Percentiles rank a stretch among this genome's conserved stretches.
Evolutionary conservation across 2,888 invertebrate genomes (phyloP).

Genomic region (Stomorhina lunata): DNA sequence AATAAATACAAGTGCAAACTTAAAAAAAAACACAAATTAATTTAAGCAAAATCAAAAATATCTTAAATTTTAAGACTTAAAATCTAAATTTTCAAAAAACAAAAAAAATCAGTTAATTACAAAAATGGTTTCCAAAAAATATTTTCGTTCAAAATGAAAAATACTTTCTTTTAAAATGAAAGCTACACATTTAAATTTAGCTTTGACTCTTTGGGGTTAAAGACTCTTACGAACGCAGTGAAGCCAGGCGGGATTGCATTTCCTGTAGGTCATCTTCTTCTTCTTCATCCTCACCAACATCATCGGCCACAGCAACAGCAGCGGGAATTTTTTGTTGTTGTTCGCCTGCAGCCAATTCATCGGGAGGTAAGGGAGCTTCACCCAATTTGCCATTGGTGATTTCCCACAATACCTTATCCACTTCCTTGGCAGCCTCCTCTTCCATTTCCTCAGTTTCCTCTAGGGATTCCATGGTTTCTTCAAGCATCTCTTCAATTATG

Average conservation of each 20-base stretch:
- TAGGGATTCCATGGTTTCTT: conserved; percentile 96
- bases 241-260: conserved; percentile 94
- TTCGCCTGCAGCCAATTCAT: conserved; percentile 82
- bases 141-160: background rate
- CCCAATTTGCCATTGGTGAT: conserved; percentile 95
- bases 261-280: conserved; percentile 92
- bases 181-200: conserved; percentile 7
- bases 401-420: conserved; percentile 95
- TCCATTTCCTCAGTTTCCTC: conserved; percentile 97
- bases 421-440: conserved; percentile 96
- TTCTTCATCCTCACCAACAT: conserved; percentile 81
- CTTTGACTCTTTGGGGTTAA: conserved; percentile 2
- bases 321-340: conserved; percentile 82
- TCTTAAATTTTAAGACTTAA: background rate
- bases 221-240: conserved; percentile 88
- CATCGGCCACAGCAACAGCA: conserved; percentile 78
- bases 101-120: background rate
- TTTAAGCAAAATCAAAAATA: conserved; percentile 26
- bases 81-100: background rate
- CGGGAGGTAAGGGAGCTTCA: conserved; percentile 91
- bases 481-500: conserved; percentile 99
- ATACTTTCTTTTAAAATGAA: conserved; percentile 7
- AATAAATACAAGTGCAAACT: conserved; percentile 26
- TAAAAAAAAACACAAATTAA: conserved; percentile 12
- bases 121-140: background rate